Base-by-base conservation (phyloP, 2,888 invertebrate species). In the Bellardia pandia region DNA sequence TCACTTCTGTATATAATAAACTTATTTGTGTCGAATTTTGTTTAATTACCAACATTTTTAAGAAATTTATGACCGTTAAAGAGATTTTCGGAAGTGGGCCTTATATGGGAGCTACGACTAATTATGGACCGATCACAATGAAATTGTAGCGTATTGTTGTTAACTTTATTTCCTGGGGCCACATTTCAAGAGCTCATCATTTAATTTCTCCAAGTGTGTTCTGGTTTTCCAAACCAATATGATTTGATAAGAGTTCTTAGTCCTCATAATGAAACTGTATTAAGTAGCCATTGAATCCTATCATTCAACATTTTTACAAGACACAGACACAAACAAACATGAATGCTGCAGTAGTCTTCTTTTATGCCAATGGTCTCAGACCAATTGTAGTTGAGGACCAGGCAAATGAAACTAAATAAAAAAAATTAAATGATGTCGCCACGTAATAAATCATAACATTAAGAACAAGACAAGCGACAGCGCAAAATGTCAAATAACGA, bases 361-460 rank as follows among this genome's bases (percentile, higher is more conserved):
- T 56, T 42, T 14, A 8, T 48, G 23, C 45, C 60, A 53, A 68
- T 56, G 74, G 53, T 51, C 56, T 56, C 72, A 81, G 76, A 74
- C 75, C 81, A 68, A 77, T 82, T 83, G 76, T 76, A 75, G 60
- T 78, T 71, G 74, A 58, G 51, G 40, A n/a, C 56, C 56, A 56
- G 40, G 62, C 45, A 14, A 72, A 37, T 53, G 30, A 30, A 33
- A 33, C 16, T 8, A 75, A 30, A n/a, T n/a, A n/a, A n/a, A n/a
- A 16, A 1, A 75, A 58, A 6, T 37, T 23, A 68, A 82, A 77
- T 74, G 66, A 62, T 86, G 85, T 86, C 83, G 80, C 86, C 86
- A 83, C 85, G 51, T 83, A 80, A 88, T 88, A 88, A 85, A 86
- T 88, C 86, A 88, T 88, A 86, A 88, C 60, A 86, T 86, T 85